A percentile compares a stretch with the other conserved stretches of the same genome.
phyloP scores from a whole-genome alignment of 2,797 vertebrate species.

The Arnoldichthys spilopterus region DNA sequence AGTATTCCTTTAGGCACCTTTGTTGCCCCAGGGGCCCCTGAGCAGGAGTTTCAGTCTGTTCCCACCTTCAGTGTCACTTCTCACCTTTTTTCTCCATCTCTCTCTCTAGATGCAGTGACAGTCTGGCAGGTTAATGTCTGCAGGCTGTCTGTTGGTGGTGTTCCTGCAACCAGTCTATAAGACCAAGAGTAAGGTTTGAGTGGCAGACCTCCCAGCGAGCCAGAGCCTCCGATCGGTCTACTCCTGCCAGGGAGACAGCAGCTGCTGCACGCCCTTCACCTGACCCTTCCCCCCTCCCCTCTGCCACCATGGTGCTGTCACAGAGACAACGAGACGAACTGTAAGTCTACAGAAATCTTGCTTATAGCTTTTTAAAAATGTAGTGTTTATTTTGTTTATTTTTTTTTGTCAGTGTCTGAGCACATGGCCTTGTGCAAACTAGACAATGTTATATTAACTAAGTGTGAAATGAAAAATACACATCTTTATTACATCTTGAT shows the following conservation, averaged over 20 bases:
- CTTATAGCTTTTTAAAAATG: neutral
- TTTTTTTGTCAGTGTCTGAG: neutral
- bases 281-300: slow-evolving; percentile 74
- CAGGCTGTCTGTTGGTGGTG: slow-evolving; percentile 76
- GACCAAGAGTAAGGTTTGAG: slow-evolving; percentile 72
- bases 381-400: too few species aligned
- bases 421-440: neutral
- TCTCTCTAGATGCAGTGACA: slow-evolving; percentile 90
- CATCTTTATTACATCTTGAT: neutral
- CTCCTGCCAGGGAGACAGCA: slow-evolving; percentile 80
- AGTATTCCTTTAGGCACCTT: neutral
- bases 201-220: slow-evolving; percentile 77
- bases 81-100: slow-evolving; percentile 36
- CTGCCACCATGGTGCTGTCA: slow-evolving; percentile 96
- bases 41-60: neutral
- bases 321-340: slow-evolving; percentile 99
- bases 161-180: slow-evolving; percentile 71
- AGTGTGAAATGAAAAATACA: neutral
- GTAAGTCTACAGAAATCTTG: slow-evolving; percentile 79
- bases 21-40: neutral
- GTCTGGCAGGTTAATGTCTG: slow-evolving; percentile 85
- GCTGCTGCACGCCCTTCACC: slow-evolving; percentile 75
- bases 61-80: slow-evolving; percentile 33
- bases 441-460: too few species aligned
- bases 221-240: slow-evolving; percentile 74